Percentiles rank a stretch among this genome's conserved stretches.
Conservation (phyloP, 1,140 invertebrate genomes). For the Meloidogyne hapla region DNA sequence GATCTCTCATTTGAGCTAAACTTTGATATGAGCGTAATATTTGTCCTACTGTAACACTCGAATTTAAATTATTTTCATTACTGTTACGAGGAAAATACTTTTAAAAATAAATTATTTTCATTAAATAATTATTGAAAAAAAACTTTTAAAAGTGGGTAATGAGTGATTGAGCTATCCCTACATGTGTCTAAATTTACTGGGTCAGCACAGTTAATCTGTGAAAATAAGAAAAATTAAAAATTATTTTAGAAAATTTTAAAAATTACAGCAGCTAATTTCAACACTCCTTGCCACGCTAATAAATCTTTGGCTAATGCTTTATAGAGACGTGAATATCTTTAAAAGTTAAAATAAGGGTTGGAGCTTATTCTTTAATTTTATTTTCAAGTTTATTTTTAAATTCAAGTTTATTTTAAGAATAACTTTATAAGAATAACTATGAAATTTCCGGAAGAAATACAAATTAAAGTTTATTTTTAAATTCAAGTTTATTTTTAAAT, state of each 20-base stretch:
- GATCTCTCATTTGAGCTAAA: slow-evolving; percentile 60
- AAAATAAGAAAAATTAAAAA: background rate
- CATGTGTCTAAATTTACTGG: slow-evolving; percentile 56
- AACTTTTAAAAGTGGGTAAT: slow-evolving; percentile 58
- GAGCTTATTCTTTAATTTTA: too few relatives aligned
- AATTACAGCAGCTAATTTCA: slow-evolving; percentile 52
- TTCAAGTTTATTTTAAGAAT: too few relatives aligned
- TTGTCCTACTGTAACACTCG: slow-evolving; percentile 16
- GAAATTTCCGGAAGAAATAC: too few relatives aligned
- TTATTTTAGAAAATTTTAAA: background rate
- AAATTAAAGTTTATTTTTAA: too few relatives aligned
- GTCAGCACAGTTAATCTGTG: slow-evolving; percentile 61
- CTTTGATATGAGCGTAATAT: slow-evolving; percentile 52
- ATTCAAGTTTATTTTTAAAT: too few relatives aligned
- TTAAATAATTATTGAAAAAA: slow-evolving; percentile 14
- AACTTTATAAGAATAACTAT: too few relatives aligned
- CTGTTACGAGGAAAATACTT: slow-evolving; percentile 63
- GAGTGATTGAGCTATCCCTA: slow-evolving; percentile 54
- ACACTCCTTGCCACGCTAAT: slow-evolving; percentile 50
- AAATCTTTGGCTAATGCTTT: slow-evolving; percentile 54
- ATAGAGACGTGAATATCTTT: slow-evolving; percentile 40
- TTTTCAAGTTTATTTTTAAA: too few relatives aligned
- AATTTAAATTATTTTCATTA: slow-evolving; percentile 39
- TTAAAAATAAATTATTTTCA: slow-evolving; percentile 39
- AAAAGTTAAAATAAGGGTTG: too few relatives aligned